Evolutionary conservation across 2,888 invertebrate species (phyloP), one percentile per base, ranked within the genome.

Genomic region (Oscheius sp.): DNA sequence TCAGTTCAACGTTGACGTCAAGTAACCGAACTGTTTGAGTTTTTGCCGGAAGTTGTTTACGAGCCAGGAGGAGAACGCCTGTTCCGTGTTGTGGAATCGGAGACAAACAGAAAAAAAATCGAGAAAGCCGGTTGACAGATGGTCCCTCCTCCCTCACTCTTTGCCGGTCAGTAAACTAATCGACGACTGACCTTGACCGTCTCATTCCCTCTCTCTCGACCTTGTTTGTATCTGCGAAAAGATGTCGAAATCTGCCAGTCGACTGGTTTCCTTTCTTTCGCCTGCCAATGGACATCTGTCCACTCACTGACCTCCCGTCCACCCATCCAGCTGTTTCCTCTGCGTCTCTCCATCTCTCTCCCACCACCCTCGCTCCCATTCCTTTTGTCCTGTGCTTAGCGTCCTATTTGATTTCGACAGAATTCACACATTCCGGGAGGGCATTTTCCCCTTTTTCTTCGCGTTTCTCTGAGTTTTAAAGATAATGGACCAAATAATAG

Each of bases 311-410:
- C 59, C 59, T 44, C 36, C 47, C 45, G n/a, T 51, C 30, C 54
- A 54, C 28, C 59, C n/a, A n/a, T n/a, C n/a, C 59, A 59, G 59
- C 59, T 59, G 59, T 44, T 59, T 59, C 59, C 59, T 59, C 59
- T 59, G 44, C 59, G 59, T 59, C 59, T 59, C 59, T 59, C 24
- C 1, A 14, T 24, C 6, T 38, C 44, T 28, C 28, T 9, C 41
- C 3, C 44, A 44, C 59, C 30, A 28, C 44, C 54, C 41, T 41
- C 56, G 12, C 36, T 57, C 57, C 41, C 41, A 41, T 38, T 57
- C 17, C 26, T 20, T 57, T 47, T 38, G 57, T n/a, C n/a, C n/a
- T n/a, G n/a, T n/a, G n/a, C n/a, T n/a, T n/a, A n/a, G 59, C 59
- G 59, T 59, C 44, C 59, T 57, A 36, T 9, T 41, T 24, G 24